Evolutionary conservation across 2,888 invertebrate genomes (phyloP).

Genomic region (Parascotia fuliginaria): DNA sequence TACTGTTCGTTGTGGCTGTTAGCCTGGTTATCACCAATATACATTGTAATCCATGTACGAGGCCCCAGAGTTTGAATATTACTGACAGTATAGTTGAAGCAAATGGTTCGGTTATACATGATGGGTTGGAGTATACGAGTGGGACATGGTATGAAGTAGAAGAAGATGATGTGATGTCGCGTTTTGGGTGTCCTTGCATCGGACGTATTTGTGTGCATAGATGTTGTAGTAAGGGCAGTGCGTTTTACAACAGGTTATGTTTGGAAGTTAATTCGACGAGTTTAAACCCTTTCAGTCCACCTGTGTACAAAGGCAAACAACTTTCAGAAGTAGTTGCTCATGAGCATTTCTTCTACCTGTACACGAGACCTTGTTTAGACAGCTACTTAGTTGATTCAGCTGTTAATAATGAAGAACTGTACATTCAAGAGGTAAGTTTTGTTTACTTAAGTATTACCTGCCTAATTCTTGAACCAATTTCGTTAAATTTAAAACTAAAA

Average conservation of each 20-base stretch:
- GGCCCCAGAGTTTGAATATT: constrained; percentile 68
- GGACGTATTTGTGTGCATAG: constrained; percentile 69
- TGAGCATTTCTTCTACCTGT: constrained; percentile 68
- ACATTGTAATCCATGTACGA: constrained; percentile 58
- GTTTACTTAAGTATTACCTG: too few species aligned
- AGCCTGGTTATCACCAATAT: constrained; percentile 39
- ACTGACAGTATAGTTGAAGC: constrained; percentile 53
- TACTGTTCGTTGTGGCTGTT: constrained; percentile 38
- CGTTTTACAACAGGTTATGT: constrained; percentile 55
- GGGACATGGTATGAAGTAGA: constrained; percentile 63
- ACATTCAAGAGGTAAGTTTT: constrained; percentile 69
- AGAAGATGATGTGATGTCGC: constrained; percentile 45
- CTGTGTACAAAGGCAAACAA: constrained; percentile 60
- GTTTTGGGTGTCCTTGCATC: constrained; percentile 73
- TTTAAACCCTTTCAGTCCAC: constrained; percentile 68
- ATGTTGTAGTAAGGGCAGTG: constrained; percentile 61
- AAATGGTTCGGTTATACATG: constrained; percentile 63
- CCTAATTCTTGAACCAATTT: too few species aligned
- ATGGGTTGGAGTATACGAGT: constrained; percentile 61
- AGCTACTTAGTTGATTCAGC: constrained; percentile 65
- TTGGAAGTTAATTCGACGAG: constrained; percentile 44
- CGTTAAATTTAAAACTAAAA: too few species aligned
- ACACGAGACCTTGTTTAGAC: constrained; percentile 54
- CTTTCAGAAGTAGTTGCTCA: constrained; percentile 49
- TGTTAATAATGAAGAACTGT: constrained; percentile 52